Conservation (phyloP, 37 sponge, comb jelly and placozoan genomes). For the Oopsacas minuta region DNA sequence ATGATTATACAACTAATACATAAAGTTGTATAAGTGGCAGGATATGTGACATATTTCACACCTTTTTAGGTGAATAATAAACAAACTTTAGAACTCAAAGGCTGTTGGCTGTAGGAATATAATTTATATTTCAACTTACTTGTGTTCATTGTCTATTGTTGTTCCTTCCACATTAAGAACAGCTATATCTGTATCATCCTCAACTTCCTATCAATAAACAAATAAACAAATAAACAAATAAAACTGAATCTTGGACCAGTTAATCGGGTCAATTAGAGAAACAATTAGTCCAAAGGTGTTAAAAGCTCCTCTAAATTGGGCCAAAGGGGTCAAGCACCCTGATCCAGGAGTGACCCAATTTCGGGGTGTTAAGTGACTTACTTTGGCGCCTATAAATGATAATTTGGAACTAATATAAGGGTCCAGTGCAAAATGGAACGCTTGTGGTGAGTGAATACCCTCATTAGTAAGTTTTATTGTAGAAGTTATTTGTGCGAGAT, state of each 20-base stretch:
- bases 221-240: background rate
- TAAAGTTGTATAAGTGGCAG: too few relatives aligned
- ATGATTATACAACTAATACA: too few relatives aligned
- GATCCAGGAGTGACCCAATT: too few relatives aligned
- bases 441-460: background rate
- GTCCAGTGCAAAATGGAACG: background rate
- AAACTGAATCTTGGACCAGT: background rate
- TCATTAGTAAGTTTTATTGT: background rate
- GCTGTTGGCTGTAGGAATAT: too few relatives aligned
- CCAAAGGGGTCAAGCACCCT: too few relatives aligned
- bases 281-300: too few relatives aligned
- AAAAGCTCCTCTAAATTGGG: too few relatives aligned
- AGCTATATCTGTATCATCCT: background rate
- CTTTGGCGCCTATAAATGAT: background rate
- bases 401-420: background rate
- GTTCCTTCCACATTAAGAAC: background rate
- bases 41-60: too few relatives aligned
- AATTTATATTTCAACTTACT: background rate
- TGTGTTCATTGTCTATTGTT: background rate
- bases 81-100: too few relatives aligned
- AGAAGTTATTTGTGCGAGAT: background rate
- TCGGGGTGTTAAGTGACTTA: too few relatives aligned
- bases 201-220: background rate
- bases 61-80: too few relatives aligned
- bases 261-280: too few relatives aligned